Percentiles rank a stretch among this genome's conserved stretches.
These are phyloP conservation scores for Glossosoma conforme DNA, from an alignment of 1,140 invertebrate genomes.

Conservation along the genomic window DNA sequence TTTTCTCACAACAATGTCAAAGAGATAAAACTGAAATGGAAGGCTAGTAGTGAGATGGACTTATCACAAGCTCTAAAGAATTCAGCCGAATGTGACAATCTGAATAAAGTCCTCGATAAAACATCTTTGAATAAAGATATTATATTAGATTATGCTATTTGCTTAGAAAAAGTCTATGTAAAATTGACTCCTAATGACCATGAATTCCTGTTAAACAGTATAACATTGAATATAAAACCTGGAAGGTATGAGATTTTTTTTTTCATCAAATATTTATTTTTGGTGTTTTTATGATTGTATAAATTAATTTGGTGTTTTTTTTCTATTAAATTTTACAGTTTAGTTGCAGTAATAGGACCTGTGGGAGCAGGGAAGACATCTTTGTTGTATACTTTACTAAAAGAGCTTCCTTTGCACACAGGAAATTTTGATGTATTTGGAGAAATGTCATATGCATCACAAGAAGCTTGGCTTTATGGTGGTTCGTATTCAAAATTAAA, in stretches of 20 bases:
- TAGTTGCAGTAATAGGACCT: slow-evolving; percentile 50
- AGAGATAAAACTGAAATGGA: slow-evolving; percentile 20
- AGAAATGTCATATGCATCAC: slow-evolving; percentile 71
- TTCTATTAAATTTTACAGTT: slow-evolving; percentile 10
- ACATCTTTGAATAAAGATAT: slow-evolving; percentile 5
- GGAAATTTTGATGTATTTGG: slow-evolving; percentile 63
- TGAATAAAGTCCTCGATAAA: slow-evolving; percentile 3
- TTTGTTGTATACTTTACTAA: slow-evolving; percentile 63
- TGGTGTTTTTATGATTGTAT: background rate
- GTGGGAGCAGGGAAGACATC: slow-evolving; percentile 78
- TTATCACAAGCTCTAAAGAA: background rate
- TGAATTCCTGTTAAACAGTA: slow-evolving; percentile 17
- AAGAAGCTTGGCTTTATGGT: slow-evolving; percentile 72
- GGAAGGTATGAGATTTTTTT: slow-evolving; percentile 20
- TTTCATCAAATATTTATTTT: background rate
- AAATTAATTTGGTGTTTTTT: background rate
- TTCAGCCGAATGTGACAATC: background rate
- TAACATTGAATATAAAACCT: slow-evolving; percentile 18
- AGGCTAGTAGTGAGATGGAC: background rate
- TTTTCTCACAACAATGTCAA: slow-evolving; percentile 16
- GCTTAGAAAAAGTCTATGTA: slow-evolving; percentile 13
- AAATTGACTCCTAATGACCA: slow-evolving; percentile 19
- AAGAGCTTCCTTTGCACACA: slow-evolving; percentile 59
- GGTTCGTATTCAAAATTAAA: too few species aligned
- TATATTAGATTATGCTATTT: slow-evolving; percentile 14